Evolutionary conservation across 2,113 vertebrate species (phyloP).

Genomic region (Crypturellus undulatus): DNA sequence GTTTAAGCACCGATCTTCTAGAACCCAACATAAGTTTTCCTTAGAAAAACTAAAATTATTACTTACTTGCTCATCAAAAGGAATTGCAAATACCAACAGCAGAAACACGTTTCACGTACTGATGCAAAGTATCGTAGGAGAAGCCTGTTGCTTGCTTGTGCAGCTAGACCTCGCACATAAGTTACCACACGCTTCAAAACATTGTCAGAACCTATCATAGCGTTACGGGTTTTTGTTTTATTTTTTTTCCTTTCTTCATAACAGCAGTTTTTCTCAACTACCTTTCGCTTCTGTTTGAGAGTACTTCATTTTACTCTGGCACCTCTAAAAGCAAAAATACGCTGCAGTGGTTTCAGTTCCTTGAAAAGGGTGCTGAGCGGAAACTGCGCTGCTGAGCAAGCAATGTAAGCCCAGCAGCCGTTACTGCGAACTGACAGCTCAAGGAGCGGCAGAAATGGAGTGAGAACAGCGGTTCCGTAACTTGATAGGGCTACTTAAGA

Average conservation of each 20-base stretch:
- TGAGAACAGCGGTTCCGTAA: not conserved
- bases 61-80: constrained; percentile 60
- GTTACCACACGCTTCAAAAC: not conserved
- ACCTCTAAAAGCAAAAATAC: constrained; percentile 30
- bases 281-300: constrained; percentile 10
- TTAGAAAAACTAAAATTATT: not conserved
- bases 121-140: not conserved
- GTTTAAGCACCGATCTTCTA: not conserved
- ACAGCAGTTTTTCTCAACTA: not conserved
- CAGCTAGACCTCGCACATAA: not conserved
- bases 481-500: accelerated
- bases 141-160: not conserved
- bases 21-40: not conserved
- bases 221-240: accelerated
- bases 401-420: not conserved
- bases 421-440: not conserved
- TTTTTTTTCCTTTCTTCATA: not conserved
- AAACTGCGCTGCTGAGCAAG: constrained; percentile 45
- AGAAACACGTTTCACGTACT: not conserved
- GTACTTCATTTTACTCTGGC: constrained; percentile 13
- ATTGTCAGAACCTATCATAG: not conserved
- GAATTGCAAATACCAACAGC: not conserved
- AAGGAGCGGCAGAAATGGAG: not conserved
- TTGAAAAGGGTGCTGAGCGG: constrained; percentile 34
- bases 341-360: constrained; percentile 69